Conservation (phyloP, 2,113 vertebrate genomes). For the Shinisaurus crocodilurus region DNA sequence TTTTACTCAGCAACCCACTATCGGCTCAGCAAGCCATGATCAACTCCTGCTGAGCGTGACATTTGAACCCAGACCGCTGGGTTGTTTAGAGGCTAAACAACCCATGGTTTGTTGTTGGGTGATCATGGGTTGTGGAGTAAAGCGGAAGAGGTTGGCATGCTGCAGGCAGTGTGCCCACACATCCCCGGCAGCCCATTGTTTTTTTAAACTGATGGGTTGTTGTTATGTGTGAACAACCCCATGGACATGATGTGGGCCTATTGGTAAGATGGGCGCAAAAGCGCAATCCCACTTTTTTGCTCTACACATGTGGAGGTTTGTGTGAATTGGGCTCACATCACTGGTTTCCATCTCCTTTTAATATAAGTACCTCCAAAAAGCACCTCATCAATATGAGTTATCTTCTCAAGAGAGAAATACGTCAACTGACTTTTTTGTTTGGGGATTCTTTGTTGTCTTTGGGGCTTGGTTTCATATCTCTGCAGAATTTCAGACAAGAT, state of each 20-base stretch:
- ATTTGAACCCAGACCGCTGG: too few species aligned
- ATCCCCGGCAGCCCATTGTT: too few species aligned
- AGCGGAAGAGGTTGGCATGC: too few species aligned
- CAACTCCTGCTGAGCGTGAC: too few species aligned
- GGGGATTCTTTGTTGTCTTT: slow-evolving; percentile 63
- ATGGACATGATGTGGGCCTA: not conserved
- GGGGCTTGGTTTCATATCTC: slow-evolving; percentile 67
- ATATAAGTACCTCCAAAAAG: not conserved
- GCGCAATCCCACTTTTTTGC: not conserved
- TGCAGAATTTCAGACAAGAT: slow-evolving; percentile 58
- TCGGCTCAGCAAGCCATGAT: too few species aligned
- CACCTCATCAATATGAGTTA: not conserved
- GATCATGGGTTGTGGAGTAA: too few species aligned
- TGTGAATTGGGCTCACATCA: not conserved
- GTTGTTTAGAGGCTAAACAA: too few species aligned
- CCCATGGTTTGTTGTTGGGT: too few species aligned
- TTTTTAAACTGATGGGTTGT: too few species aligned
- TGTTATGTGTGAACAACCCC: too few species aligned
- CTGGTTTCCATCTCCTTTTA: not conserved
- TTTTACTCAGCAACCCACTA: too few species aligned
- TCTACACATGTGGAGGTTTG: not conserved
- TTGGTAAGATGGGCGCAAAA: not conserved
- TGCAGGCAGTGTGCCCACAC: too few species aligned
- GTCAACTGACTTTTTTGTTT: slow-evolving; percentile 10
- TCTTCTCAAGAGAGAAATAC: not conserved